Base-by-base conservation (phyloP, 2,888 invertebrate genomes). In the Tiliacea aurago region DNA sequence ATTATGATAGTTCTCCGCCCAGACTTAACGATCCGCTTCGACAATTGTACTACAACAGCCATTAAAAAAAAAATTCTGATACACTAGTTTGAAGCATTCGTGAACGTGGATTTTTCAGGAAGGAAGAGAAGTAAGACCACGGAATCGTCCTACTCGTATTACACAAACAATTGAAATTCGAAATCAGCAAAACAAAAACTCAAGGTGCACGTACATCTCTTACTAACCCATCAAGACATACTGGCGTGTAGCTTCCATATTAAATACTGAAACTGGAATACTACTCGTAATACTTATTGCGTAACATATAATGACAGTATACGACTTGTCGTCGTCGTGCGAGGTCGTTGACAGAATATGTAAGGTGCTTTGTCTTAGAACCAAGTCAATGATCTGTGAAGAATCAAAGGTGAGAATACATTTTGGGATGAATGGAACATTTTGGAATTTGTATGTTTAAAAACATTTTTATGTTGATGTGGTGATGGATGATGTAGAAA, bases 281-380 rank as follows among this genome's bases (percentile, higher is more conserved):
- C 47, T 41, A n/a, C n/a, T n/a, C n/a, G n/a, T n/a, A 62, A 74
- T 55, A 64, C 11, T 20, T 64, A 64, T 83, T 80, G 74, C 56
- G 72, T 83, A 85, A 85, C 53, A 55, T 85, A 61, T 74, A 73
- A 80, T 80, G 82, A 80, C 82, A 86, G 79, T 61, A 69, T 63
- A 23, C 72, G 70, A 69, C 76, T 45, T 63, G 62, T 70, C 64
- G 58, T 69, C 58, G 67, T 47, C 18, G 47, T 58, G 37, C 13
- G 80, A 83, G 86, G 87, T 86, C 86, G 83, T 79, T 78, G 66
- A 80, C 77, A 80, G 80, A 56, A n/a, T n/a, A n/a, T 73, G 73
- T 75, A 55, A 70, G 56, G 66, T 76, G 66, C 75, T 82, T 85
- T 85, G 80, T 80, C 62, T 80, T 53, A 73, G 66, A 76, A 73